Percentiles rank a stretch among this genome's conserved stretches.
Evolutionary conservation across 2,113 vertebrate genomes (phyloP).

Genomic region (Eolophus roseicapilla): DNA sequence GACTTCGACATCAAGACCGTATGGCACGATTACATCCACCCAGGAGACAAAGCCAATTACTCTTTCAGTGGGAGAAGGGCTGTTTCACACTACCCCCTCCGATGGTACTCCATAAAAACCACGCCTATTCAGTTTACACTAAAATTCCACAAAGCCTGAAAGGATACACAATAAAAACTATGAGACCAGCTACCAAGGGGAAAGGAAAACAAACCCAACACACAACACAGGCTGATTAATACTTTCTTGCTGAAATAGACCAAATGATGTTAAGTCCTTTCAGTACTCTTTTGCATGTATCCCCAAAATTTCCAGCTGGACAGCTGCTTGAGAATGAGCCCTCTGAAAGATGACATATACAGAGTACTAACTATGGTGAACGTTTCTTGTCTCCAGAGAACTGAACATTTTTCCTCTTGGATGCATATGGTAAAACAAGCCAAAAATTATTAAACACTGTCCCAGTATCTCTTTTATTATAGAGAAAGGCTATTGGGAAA

Average conservation of each 20-base stretch:
- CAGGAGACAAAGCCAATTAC: background rate
- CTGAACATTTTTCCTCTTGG: background rate
- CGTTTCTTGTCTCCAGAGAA: background rate
- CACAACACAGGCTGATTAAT: background rate
- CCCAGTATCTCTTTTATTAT: background rate
- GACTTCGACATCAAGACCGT: no score
- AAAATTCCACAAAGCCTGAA: background rate
- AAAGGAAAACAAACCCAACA: background rate
- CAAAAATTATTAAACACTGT: background rate
- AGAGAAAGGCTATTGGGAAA: constrained; percentile 15
- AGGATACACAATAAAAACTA: background rate
- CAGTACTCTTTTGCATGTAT: background rate
- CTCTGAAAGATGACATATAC: background rate
- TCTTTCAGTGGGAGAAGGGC: background rate
- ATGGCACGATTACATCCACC: rapidly evolving
- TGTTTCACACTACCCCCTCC: background rate
- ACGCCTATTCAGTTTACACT: background rate
- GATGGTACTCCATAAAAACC: background rate
- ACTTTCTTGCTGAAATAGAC: background rate
- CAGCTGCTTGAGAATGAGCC: background rate
- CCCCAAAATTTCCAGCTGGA: background rate
- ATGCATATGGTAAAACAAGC: background rate
- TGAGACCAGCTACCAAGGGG: background rate
- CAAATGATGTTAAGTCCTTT: background rate
- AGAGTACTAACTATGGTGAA: background rate